These are phyloP conservation scores for Troides helena DNA, from an alignment of 2,888 invertebrate species.

Conservation along the genomic window DNA sequence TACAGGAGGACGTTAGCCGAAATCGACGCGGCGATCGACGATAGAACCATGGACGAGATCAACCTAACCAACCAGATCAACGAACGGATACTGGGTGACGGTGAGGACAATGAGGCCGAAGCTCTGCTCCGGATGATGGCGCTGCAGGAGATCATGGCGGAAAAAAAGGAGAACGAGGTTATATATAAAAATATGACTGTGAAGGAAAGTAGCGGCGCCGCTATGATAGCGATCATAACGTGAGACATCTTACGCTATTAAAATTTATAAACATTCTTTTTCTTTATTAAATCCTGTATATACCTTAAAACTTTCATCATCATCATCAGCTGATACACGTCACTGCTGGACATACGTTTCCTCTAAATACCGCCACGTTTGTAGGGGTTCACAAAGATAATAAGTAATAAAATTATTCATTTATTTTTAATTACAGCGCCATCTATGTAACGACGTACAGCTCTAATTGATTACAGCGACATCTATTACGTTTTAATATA, in stretches of 20 bases:
- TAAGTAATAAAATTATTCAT: too few species aligned
- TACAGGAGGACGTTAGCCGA: conserved; percentile 33
- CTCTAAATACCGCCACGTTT: background rate
- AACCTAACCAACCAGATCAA: conserved; percentile 64
- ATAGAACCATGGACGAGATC: conserved; percentile 59
- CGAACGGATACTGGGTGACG: conserved; percentile 61
- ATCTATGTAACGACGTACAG: too few species aligned
- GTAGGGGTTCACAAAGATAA: background rate
- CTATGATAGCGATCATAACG: conserved; percentile 16
- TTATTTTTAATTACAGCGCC: too few species aligned
- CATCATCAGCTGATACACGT: background rate
- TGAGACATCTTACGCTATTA: background rate
- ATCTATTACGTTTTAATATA: background rate
- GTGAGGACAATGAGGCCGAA: conserved; percentile 54
- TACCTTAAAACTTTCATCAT: background rate
- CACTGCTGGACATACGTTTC: too few species aligned
- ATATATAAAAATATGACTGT: conserved; percentile 1
- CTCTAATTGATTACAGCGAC: background rate
- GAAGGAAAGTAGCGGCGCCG: background rate
- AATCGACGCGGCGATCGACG: conserved; percentile 47
- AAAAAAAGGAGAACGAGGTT: conserved; percentile 14
- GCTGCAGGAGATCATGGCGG: conserved; percentile 56
- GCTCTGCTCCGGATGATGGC: conserved; percentile 58
- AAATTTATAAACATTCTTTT: background rate
- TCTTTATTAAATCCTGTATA: background rate